Conservation (phyloP, 2,888 invertebrate genomes). For the Lycaena phlaeas region DNA sequence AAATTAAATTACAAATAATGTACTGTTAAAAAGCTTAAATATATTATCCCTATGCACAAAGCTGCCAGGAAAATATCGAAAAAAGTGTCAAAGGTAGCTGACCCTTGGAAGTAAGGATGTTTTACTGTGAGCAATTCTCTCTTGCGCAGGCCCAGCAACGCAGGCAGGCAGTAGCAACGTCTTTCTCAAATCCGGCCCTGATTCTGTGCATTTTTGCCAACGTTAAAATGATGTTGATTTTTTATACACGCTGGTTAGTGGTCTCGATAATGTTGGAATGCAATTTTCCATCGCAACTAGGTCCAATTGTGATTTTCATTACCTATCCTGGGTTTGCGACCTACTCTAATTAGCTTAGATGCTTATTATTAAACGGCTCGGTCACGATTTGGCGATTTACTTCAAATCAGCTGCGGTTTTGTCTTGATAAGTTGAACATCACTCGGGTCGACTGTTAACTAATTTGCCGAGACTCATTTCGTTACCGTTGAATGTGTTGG, state of each 20-base stretch:
- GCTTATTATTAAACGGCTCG: conserved; percentile 65
- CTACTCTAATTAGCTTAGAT: conserved; percentile 69
- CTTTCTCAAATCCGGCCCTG: too few species aligned
- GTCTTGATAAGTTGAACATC: conserved; percentile 50
- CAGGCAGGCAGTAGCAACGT: too few species aligned
- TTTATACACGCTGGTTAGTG: not conserved
- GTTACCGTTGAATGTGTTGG: conserved; percentile 20
- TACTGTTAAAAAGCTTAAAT: too few species aligned
- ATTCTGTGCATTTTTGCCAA: not conserved
- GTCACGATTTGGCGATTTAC: conserved; percentile 68
- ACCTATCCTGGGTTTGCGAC: conserved; percentile 62
- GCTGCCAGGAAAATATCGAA: too few species aligned
- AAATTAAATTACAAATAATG: too few species aligned
- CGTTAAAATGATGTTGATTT: not conserved
- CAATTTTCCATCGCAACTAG: conserved; percentile 57
- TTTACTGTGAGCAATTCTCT: too few species aligned
- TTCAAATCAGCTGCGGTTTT: conserved; percentile 54
- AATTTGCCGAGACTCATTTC: conserved; percentile 27
- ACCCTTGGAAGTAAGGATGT: too few species aligned
- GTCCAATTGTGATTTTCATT: conserved; percentile 68
- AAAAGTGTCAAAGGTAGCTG: too few species aligned
- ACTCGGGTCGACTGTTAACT: conserved; percentile 39
- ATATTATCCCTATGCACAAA: too few species aligned
- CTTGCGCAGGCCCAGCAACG: too few species aligned
- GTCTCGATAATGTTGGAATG: conserved; percentile 15